Percentiles rank a stretch among this genome's conserved stretches.
phyloP scores from a whole-genome alignment of 2,888 invertebrate species.

The Parnassius orleans region DNA sequence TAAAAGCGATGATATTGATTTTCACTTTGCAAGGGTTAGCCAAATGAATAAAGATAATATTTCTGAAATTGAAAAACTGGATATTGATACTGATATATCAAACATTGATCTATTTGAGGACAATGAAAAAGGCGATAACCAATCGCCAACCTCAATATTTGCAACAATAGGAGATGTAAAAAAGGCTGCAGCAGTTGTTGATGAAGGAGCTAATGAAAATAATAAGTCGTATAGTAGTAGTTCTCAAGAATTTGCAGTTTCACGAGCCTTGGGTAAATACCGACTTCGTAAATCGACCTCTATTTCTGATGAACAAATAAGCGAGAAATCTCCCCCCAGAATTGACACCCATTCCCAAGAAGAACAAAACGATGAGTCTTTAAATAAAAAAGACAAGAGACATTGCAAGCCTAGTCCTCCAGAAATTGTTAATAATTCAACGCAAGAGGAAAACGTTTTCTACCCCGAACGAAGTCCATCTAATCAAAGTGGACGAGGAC shows the following conservation, averaged over 20 bases:
- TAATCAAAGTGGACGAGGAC: conserved; percentile 80
- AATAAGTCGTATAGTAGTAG: conserved; percentile 82
- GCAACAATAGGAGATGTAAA: conserved; percentile 88
- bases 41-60: conserved; percentile 77
- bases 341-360: conserved; percentile 50
- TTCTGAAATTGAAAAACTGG: conserved; percentile 74
- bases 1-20: conserved; percentile 76
- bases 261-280: conserved; percentile 90
- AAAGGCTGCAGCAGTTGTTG: conserved; percentile 81
- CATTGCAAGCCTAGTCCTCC: conserved; percentile 58
- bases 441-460: conserved; percentile 74
- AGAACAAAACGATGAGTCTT: conserved; percentile 46
- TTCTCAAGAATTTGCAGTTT: conserved; percentile 92
- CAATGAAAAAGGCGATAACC: conserved; percentile 81
- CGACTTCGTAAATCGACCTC: conserved; percentile 87
- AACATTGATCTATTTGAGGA: conserved; percentile 82
- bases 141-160: conserved; percentile 85
- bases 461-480: conserved; percentile 85
- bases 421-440: conserved; percentile 59
- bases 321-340: conserved; percentile 72
- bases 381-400: conserved; percentile 54
- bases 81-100: conserved; percentile 81
- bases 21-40: conserved; percentile 77
- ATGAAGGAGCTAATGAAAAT: conserved; percentile 80
- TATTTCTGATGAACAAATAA: conserved; percentile 84